Evolutionary conservation across 2,113 vertebrate species (phyloP), one percentile per base, ranked within the genome.

Genomic region (Terrapene triunguis): DNA sequence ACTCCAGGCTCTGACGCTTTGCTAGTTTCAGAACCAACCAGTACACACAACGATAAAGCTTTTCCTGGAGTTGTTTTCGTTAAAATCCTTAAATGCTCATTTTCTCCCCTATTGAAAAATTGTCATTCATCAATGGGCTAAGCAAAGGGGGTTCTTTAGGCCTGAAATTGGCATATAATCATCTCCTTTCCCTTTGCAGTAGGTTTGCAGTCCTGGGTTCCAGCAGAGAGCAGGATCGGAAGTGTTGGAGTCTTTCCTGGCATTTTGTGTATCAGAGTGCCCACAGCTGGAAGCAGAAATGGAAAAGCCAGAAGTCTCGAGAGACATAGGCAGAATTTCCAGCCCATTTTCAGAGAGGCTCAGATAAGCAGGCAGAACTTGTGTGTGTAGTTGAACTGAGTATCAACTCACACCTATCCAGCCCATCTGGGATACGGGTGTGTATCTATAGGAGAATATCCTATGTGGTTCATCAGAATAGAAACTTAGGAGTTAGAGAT

Each of bases 131-230:
- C n/a, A n/a, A n/a, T n/a, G n/a, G n/a, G n/a, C n/a, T n/a, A n/a
- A n/a, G n/a, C n/a, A n/a, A n/a, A n/a, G n/a, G n/a, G n/a, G n/a
- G n/a, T n/a, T n/a, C n/a, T n/a, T n/a, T n/a, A n/a, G n/a, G n/a
- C n/a, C n/a, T 10, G 8, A 78, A 59, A 10, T 83, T 8, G 4
- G 85, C 21, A 44, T 22, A 6, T 55, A 9, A n/a, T 9, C 27
- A 5, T 55, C 12, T 4, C 2, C 59, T 89, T 55, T 82, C 48
- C n/a, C 0, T 0, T 27, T 12, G 12, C 27, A 91, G 69, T 65
- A 5, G 57, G 24, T n/a, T 50, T 69, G 22, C 47, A 79, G 0
- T 3, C 2, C 27, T 3, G 2, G 7, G 29, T 48, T 79, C 76
- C 32, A 38, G 35, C 65, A 22, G n/a, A n/a, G n/a, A 38, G 65